phyloP scores from a whole-genome alignment of 1,140 invertebrate species.

The Pseudomyrmex cubaensis region DNA sequence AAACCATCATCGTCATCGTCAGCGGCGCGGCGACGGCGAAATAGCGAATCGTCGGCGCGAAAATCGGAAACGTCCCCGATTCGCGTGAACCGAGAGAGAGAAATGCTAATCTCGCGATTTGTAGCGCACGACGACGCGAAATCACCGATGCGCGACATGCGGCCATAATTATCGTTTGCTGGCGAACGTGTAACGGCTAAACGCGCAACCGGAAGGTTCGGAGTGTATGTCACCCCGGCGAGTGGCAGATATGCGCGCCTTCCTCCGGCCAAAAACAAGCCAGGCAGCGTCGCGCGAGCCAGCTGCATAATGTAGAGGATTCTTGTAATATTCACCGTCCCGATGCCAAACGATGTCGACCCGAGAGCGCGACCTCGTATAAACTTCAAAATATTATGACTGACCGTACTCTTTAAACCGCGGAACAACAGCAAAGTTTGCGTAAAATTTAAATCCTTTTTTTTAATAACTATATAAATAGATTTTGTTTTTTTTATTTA shows the following conservation, averaged over 20 bases:
- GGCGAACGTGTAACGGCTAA: slow-evolving; percentile 2
- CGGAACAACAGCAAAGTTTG: too few species aligned
- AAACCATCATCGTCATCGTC: slow-evolving; percentile 14
- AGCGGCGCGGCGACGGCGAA: not conserved
- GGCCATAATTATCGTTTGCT: slow-evolving; percentile 40
- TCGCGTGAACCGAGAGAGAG: not conserved
- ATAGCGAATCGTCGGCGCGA: slow-evolving; percentile 33
- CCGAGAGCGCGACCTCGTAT: slow-evolving; percentile 5
- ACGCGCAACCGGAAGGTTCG: slow-evolving; percentile 30
- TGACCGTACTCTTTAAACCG: too few species aligned
- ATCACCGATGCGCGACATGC: slow-evolving; percentile 48
- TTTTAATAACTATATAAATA: too few species aligned
- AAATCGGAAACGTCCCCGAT: slow-evolving; percentile 58
- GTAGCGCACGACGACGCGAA: slow-evolving; percentile 19
- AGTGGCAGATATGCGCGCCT: not conserved
- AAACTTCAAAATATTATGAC: slow-evolving; percentile 6
- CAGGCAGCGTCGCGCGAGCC: not conserved
- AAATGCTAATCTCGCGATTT: slow-evolving; percentile 71
- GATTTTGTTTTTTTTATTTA: too few species aligned
- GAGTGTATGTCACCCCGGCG: slow-evolving; percentile 17
- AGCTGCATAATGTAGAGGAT: slow-evolving; percentile 18
- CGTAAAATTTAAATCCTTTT: too few species aligned
- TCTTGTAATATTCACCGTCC: slow-evolving; percentile 26
- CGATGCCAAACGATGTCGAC: slow-evolving; percentile 19
- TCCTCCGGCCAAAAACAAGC: slow-evolving; percentile 21